Evolutionary conservation across 1,140 invertebrate species (phyloP).

Genomic region (Calliopsis andreniformis): DNA sequence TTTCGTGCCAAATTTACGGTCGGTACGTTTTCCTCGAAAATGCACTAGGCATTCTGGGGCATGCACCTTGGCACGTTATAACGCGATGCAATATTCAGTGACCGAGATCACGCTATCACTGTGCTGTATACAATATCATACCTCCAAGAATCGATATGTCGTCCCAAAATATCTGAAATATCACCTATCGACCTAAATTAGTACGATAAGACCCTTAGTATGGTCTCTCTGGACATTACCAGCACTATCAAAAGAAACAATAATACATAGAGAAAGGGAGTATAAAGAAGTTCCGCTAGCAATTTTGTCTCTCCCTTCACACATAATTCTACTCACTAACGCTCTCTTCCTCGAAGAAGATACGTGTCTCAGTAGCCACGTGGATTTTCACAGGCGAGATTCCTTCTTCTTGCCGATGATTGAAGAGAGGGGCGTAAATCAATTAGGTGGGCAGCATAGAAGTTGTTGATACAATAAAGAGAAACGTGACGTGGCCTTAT

Average conservation of each 20-base stretch:
- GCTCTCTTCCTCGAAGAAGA: background rate
- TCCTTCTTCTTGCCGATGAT: slow-evolving; percentile 21
- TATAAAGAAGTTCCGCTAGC: too few species aligned
- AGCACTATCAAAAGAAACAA: too few species aligned
- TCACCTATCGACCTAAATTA: too few species aligned
- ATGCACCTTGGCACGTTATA: slow-evolving; percentile 19
- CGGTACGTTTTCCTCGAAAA: background rate
- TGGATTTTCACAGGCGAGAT: slow-evolving; percentile 42
- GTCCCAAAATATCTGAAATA: too few species aligned
- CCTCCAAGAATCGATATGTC: too few species aligned
- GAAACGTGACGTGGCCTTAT: slow-evolving; percentile 61
- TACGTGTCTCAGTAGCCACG: background rate
- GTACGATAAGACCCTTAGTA: too few species aligned
- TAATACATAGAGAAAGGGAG: too few species aligned
- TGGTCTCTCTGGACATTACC: too few species aligned
- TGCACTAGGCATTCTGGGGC: background rate
- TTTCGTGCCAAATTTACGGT: slow-evolving; percentile 41
- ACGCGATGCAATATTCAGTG: slow-evolving; percentile 22
- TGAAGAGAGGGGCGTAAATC: slow-evolving; percentile 66
- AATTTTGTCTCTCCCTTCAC: slow-evolving; percentile 14
- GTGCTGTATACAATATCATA: too few species aligned
- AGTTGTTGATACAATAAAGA: slow-evolving; percentile 71
- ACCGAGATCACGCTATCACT: background rate
- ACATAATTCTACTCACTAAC: slow-evolving; percentile 15
- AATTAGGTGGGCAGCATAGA: slow-evolving; percentile 65